These are phyloP conservation scores for Tigriopus japonicus DNA, from an alignment of 1,140 invertebrate species.

Conservation along the genomic window DNA sequence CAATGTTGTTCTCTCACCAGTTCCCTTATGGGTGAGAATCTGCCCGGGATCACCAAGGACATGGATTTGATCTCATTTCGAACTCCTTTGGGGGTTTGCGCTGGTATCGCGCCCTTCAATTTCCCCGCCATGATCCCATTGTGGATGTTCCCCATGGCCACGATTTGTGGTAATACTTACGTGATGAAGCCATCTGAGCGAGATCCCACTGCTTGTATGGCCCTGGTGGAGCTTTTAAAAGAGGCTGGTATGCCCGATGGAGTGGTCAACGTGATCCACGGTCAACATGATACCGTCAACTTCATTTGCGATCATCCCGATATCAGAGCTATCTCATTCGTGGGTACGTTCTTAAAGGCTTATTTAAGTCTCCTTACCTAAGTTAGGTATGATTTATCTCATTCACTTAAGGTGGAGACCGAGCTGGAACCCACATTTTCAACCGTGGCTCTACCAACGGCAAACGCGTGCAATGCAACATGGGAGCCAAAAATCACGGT, in stretches of 20 bases:
- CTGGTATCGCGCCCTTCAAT: constrained; percentile 80
- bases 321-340: constrained; percentile 94
- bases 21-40: constrained; percentile 75
- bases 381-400: background rate
- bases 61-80: constrained; percentile 80
- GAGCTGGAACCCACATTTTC: constrained; percentile 55
- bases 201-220: constrained; percentile 87
- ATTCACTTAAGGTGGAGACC: constrained; percentile 43
- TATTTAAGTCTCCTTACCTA: background rate
- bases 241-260: constrained; percentile 86
- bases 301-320: constrained; percentile 92
- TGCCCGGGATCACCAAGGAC: constrained; percentile 49
- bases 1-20: constrained; percentile 81
- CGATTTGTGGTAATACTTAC: constrained; percentile 66
- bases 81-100: constrained; percentile 63
- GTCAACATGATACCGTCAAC: constrained; percentile 76
- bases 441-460: constrained; percentile 66
- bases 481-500: constrained; percentile 99
- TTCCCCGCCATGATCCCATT: constrained; percentile 99
- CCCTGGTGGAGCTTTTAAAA: constrained; percentile 67
- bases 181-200: constrained; percentile 78
- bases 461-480: constrained; percentile 93
- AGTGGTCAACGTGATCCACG: constrained; percentile 89
- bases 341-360: constrained; percentile 42
- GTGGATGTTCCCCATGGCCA: constrained; percentile 53